Percentiles rank a stretch among this genome's conserved stretches.
phyloP scores from a whole-genome alignment of 1,140 invertebrate genomes.

The Drosophila mojavensis region DNA sequence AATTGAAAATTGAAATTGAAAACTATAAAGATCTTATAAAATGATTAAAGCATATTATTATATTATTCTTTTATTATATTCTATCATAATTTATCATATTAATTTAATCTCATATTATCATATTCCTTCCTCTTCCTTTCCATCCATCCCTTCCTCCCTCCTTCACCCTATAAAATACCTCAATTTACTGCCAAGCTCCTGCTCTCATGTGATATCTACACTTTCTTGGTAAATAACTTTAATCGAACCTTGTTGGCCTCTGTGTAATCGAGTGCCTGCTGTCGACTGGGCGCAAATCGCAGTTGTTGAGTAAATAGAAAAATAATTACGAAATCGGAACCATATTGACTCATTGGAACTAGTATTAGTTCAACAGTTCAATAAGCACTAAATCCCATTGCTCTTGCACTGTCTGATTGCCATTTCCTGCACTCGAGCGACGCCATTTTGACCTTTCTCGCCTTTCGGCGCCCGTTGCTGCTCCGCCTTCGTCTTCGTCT shows the following conservation, averaged over 20 bases:
- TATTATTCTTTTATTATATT: too few relatives aligned
- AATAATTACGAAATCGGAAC: neutral
- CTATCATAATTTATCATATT: too few relatives aligned
- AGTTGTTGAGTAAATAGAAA: neutral
- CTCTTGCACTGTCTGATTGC: slow-evolving; percentile 21
- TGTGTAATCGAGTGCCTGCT: too few relatives aligned
- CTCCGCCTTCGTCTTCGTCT: neutral
- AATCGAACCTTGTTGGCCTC: neutral
- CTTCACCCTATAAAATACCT: too few relatives aligned
- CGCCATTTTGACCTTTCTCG: slow-evolving; percentile 36
- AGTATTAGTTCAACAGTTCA: too few relatives aligned
- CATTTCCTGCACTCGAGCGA: slow-evolving; percentile 39
- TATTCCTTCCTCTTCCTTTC: too few relatives aligned
- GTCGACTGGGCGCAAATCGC: neutral
- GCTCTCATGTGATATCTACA: neutral
- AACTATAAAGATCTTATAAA: too few relatives aligned
- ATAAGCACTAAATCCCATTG: neutral
- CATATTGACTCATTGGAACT: slow-evolving; percentile 19
- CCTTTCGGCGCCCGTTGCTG: neutral
- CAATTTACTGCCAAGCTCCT: too few relatives aligned
- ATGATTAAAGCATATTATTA: too few relatives aligned
- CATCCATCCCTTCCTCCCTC: too few relatives aligned
- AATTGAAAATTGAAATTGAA: too few relatives aligned
- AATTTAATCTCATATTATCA: too few relatives aligned
- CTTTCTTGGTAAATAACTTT: neutral